A percentile compares a stretch with the other conserved stretches of the same genome.
Evolutionary conservation across 2,113 vertebrate genomes (phyloP).

Genomic region (Regulus satrapa): DNA sequence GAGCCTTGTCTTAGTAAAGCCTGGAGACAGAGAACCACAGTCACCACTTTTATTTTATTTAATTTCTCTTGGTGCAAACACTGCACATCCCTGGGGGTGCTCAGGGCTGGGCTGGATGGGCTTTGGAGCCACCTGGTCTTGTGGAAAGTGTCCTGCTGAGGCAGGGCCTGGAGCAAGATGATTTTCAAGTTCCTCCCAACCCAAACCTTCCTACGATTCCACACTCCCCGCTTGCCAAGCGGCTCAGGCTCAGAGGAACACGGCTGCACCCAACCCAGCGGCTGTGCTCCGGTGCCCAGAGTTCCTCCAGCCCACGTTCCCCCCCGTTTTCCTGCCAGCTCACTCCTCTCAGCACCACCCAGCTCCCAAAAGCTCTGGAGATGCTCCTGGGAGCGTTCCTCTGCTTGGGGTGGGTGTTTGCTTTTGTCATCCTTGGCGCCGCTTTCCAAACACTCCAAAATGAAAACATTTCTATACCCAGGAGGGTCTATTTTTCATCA

Average conservation of each 20-base stretch:
- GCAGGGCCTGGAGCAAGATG: background rate
- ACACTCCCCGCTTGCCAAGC: too few relatives aligned
- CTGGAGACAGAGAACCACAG: rapidly evolving
- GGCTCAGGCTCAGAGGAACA: rapidly evolving
- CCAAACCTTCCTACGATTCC: rapidly evolving
- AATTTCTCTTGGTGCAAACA: background rate
- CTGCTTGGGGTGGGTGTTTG: background rate
- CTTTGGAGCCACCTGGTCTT: background rate
- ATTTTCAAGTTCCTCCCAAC: background rate
- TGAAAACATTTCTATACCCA: background rate
- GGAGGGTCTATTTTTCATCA: background rate
- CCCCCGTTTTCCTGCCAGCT: rapidly evolving
- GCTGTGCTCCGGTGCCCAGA: background rate
- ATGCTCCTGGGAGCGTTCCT: background rate
- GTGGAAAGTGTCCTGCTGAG: background rate
- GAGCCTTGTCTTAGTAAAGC: background rate
- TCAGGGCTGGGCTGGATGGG: background rate
- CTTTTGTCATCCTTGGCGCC: background rate
- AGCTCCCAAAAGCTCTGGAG: background rate
- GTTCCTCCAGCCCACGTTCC: background rate
- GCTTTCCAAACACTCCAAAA: background rate
- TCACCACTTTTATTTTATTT: too few relatives aligned
- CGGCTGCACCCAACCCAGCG: rapidly evolving
- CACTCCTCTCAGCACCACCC: background rate
- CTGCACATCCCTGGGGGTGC: background rate